phyloP scores from a whole-genome alignment of 2,113 vertebrate species.

The Paracanthobrama guichenoti region DNA sequence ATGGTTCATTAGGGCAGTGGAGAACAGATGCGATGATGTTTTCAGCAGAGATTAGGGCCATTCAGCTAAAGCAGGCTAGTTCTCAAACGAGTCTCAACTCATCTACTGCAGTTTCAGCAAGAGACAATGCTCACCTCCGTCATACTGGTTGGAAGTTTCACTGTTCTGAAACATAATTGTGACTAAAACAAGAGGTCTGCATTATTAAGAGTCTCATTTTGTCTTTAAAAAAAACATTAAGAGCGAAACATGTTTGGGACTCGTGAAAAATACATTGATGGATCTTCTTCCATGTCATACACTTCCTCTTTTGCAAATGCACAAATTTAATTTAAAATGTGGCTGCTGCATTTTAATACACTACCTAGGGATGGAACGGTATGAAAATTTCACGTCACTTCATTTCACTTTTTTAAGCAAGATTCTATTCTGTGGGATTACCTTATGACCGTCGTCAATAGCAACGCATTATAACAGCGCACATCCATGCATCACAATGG shows the following conservation, averaged over 20 bases:
- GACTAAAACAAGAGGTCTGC: constrained; percentile 48
- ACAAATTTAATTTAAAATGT: background rate
- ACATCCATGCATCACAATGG: too few species aligned
- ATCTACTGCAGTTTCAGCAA: background rate
- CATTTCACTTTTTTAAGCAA: too few species aligned
- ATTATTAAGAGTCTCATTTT: constrained; percentile 65
- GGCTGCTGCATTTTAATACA: background rate
- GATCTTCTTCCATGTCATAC: constrained; percentile 12
- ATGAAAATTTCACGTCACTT: too few species aligned
- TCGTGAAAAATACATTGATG: constrained; percentile 63
- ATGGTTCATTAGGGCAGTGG: constrained; percentile 10
- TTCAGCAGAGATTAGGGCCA: background rate
- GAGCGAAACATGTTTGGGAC: constrained; percentile 54
- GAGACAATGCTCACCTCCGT: background rate
- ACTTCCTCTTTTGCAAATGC: background rate
- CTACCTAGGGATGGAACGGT: too few species aligned
- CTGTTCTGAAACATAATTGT: constrained; percentile 40
- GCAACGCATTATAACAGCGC: too few species aligned
- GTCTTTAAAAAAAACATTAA: constrained; percentile 44
- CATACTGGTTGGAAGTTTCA: background rate
- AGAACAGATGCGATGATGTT: background rate
- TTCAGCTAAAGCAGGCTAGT: background rate
- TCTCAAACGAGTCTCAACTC: background rate
- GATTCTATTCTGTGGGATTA: too few species aligned
- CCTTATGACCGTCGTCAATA: too few species aligned